Percentiles rank a stretch among this genome's conserved stretches.
phyloP scores from a whole-genome alignment of 2,888 invertebrate species.

The Cheilosia impressa region DNA sequence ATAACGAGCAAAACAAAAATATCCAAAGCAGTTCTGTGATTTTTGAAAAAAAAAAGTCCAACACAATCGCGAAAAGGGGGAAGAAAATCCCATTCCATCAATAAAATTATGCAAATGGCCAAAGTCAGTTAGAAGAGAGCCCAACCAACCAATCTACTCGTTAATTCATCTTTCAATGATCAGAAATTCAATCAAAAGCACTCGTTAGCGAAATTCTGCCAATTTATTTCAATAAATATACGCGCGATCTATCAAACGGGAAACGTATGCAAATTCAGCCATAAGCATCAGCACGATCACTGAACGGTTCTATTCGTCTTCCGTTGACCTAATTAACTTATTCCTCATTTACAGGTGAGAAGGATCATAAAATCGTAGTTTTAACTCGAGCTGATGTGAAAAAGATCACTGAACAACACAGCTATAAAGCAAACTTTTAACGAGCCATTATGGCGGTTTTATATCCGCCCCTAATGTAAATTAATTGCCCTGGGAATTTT shows the following conservation, averaged over 20 bases:
- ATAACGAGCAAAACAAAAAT: no score
- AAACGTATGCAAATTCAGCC: slow-evolving; percentile 15
- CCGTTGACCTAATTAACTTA: slow-evolving; percentile 29
- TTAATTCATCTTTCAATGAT: no score
- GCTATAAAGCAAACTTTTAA: slow-evolving; percentile 3
- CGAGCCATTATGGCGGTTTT: slow-evolving; percentile 15
- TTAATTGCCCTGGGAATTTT: slow-evolving; percentile 55
- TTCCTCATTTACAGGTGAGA: slow-evolving; percentile 15
- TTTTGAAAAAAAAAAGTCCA: no score
- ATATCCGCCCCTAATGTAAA: slow-evolving; percentile 33
- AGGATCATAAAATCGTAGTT: slow-evolving; percentile 28
- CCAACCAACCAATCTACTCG: no score
- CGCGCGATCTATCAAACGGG: not conserved
- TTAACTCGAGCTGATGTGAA: not conserved
- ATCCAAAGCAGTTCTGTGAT: no score
- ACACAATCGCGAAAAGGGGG: no score
- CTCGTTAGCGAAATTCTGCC: not conserved
- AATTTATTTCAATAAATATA: not conserved
- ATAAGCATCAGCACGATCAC: not conserved
- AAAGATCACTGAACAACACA: not conserved
- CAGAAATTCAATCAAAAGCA: no score
- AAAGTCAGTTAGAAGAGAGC: no score
- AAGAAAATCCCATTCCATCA: no score
- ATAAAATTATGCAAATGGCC: no score
- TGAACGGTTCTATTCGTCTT: slow-evolving; percentile 22